Percentiles rank a stretch among this genome's conserved stretches.
These are phyloP conservation scores for Heterodera carotae DNA, from an alignment of 1,140 invertebrate species.

Conservation along the genomic window DNA sequence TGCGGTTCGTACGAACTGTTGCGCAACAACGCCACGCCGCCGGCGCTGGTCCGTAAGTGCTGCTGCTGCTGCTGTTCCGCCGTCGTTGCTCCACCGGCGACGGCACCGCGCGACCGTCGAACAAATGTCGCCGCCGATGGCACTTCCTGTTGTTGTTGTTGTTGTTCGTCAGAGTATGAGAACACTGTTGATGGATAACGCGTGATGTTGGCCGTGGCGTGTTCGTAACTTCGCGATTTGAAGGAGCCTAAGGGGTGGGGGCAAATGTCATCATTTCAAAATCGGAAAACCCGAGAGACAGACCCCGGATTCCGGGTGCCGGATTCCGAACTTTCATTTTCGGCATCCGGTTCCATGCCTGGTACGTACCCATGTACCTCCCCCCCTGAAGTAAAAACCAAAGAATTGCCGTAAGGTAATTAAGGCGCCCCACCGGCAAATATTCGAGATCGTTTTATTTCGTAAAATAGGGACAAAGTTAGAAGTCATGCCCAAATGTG, in stretches of 20 bases:
- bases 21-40: background rate
- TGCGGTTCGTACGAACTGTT: constrained; percentile 12
- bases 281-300: too few species aligned
- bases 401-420: too few species aligned
- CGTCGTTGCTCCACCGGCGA: background rate
- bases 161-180: constrained; percentile 8
- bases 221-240: constrained; percentile 62
- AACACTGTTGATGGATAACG: constrained; percentile 14
- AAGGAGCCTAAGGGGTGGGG: constrained; percentile 42
- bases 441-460: too few species aligned
- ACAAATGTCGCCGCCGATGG: background rate
- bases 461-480: too few species aligned
- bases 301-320: too few species aligned
- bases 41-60: background rate
- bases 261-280: too few species aligned
- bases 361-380: too few species aligned
- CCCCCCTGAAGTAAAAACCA: too few species aligned
- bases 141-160: background rate
- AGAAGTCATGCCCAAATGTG: too few species aligned
- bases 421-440: too few species aligned
- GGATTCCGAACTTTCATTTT: too few species aligned
- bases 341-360: too few species aligned
- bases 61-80: background rate
- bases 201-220: constrained; percentile 42
- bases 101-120: background rate